Evolutionary conservation across 2,888 invertebrate species (phyloP).

Genomic region (Alloplasta piceator): DNA sequence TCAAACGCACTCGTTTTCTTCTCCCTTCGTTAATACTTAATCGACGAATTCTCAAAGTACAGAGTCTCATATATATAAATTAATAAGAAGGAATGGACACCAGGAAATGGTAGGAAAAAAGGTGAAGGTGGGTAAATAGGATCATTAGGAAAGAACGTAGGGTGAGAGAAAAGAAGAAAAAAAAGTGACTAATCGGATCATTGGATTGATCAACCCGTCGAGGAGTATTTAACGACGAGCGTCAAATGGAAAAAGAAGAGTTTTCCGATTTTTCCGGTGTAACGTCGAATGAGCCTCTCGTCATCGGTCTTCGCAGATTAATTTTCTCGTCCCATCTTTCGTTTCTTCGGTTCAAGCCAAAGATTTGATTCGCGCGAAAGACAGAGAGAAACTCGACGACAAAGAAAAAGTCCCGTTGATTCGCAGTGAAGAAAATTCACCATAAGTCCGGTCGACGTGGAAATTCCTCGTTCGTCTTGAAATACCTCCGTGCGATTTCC

Average conservation of each 20-base stretch:
- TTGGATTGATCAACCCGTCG: neutral
- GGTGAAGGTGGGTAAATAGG: neutral
- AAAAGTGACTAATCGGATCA: conserved; percentile 17
- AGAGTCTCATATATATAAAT: conserved; percentile 61
- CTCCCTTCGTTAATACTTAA: conserved; percentile 52
- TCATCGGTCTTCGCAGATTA: conserved; percentile 13
- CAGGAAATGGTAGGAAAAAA: conserved; percentile 9
- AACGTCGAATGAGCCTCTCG: neutral
- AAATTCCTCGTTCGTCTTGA: too few species aligned
- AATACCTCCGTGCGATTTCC: too few species aligned
- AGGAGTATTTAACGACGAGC: neutral
- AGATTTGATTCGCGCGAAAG: conserved; percentile 10
- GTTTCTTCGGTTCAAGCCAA: conserved; percentile 7
- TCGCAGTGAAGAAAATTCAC: too few species aligned
- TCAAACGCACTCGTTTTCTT: conserved; percentile 41
- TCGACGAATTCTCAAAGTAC: conserved; percentile 61
- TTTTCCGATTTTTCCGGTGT: neutral
- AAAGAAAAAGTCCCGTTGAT: too few species aligned
- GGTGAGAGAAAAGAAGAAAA: conserved; percentile 10
- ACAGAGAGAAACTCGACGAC: neutral
- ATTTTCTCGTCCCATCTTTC: conserved; percentile 30
- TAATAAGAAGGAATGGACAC: conserved; percentile 61
- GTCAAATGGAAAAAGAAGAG: conserved; percentile 1
- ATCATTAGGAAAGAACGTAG: conserved; percentile 10
- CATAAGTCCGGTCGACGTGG: too few species aligned